phyloP scores from a whole-genome alignment of 2,888 invertebrate genomes.

The Macrostomum cliftonense region DNA sequence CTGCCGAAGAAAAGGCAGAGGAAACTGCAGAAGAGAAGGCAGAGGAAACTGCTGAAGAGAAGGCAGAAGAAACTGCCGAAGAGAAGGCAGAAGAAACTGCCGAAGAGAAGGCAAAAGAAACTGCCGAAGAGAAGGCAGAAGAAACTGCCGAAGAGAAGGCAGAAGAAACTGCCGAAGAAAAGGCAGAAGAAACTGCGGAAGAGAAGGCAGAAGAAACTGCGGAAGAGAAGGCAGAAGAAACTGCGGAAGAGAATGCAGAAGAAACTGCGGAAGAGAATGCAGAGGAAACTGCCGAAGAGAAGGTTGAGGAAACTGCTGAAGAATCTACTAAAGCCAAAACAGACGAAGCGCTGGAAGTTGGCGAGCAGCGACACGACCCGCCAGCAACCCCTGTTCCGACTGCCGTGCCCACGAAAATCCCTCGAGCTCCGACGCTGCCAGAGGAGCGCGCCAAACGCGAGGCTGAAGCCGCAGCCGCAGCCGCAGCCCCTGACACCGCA shows the following conservation, averaged over 20 bases:
- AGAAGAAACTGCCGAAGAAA: conserved; percentile 5
- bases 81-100: conserved; percentile 6
- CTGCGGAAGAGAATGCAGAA: conserved; percentile 5
- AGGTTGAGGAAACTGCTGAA: neutral
- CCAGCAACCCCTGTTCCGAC: no score
- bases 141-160: conserved; percentile 3
- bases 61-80: conserved; percentile 5
- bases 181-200: conserved; percentile 12
- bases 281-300: conserved; percentile 5
- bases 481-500: no score
- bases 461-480: neutral
- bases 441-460: neutral
- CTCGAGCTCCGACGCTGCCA: no score
- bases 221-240: conserved; percentile 4
- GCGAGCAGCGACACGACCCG: neutral
- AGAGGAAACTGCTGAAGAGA: conserved; percentile 7
- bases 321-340: neutral
- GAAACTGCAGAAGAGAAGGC: conserved; percentile 14
- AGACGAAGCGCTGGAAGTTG: neutral
- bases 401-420: no score
- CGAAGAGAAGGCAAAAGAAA: conserved; percentile 11
- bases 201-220: conserved; percentile 10
- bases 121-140: conserved; percentile 3
- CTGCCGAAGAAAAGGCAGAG: conserved; percentile 3
- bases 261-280: conserved; percentile 13